Evolutionary conservation across 1,140 invertebrate species (phyloP).

Genomic region (Neotoxoptera formosana): DNA sequence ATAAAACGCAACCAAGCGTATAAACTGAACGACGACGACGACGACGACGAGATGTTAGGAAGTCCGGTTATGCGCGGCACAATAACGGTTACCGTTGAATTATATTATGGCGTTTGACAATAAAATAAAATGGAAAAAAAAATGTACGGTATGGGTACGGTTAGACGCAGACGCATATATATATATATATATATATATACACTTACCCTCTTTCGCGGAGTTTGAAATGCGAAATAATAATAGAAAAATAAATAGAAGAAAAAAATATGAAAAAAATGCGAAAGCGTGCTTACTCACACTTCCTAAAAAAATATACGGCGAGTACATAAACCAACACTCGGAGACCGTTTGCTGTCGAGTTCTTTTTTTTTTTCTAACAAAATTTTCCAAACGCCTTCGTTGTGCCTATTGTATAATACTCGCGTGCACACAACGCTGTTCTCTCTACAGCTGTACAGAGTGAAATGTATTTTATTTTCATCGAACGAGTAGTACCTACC

Average conservation of each 20-base stretch:
- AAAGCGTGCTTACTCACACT: background rate
- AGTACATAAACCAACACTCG: background rate
- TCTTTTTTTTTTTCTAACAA: background rate
- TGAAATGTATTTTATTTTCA: background rate
- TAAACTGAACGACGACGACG: background rate
- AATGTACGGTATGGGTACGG: background rate
- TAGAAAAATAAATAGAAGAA: conserved; percentile 11
- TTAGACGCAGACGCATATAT: too few relatives aligned
- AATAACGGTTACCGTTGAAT: conserved; percentile 22
- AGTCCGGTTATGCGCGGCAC: background rate
- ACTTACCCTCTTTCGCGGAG: background rate
- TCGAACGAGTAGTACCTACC: background rate
- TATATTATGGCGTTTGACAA: conserved; percentile 1
- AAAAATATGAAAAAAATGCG: background rate
- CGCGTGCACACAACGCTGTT: background rate
- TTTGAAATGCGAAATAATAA: background rate
- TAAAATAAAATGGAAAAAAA: conserved; percentile 13
- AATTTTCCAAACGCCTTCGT: background rate
- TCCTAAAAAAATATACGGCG: background rate
- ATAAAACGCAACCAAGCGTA: background rate
- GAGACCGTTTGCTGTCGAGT: background rate
- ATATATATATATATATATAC: too few relatives aligned
- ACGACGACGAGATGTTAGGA: background rate
- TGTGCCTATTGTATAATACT: background rate
- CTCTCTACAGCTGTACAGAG: background rate